Evolutionary conservation across 23 tunicate species (phyloP), one percentile per base, ranked within the genome.

Genomic region (Trididemnum nubilum): DNA sequence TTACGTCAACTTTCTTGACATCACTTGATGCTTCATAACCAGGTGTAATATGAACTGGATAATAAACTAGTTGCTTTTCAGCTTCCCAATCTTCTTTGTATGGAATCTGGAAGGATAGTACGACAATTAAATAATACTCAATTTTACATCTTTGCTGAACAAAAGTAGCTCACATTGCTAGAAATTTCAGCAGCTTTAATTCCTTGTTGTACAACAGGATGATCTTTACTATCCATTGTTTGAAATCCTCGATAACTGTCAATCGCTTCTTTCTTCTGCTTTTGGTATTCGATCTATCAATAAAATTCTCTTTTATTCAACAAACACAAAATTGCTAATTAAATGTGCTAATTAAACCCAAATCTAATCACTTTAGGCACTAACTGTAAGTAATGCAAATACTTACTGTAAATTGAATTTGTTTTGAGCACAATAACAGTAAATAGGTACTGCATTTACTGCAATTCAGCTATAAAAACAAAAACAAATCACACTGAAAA

Each of bases 251-350:
- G 84, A 85, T 87, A 85, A 19, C 80, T 52, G 51, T 93, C 92
- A 32, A 88, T 84, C 19, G 74, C 72, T 87, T 93, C 93, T 32
- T 73, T 36, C 36, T 69, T 74, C 51, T 88, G 93, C 40, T 88
- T 88, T 44, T 84, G 87, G 69, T 93, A 93, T 34, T 93, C 84
- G 50, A 83, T 54, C 98, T 93, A 61, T 12, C 18, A 3, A 61
- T 12, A 49, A 49, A n/a, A n/a, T n/a, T n/a, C n/a, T n/a, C n/a
- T n/a, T n/a, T n/a, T n/a, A n/a, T n/a, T n/a, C n/a, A n/a, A n/a
- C n/a, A n/a, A n/a, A n/a, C n/a, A n/a, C n/a, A n/a, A n/a, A n/a
- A n/a, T n/a, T n/a, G n/a, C n/a, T n/a, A n/a, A n/a, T n/a, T n/a
- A n/a, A n/a, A n/a, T n/a, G n/a, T n/a, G n/a, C n/a, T n/a, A n/a